Evolutionary conservation across 2,797 vertebrate species (phyloP), one percentile per base, ranked within the genome.

Genomic region (Discoglossus pictus): DNA sequence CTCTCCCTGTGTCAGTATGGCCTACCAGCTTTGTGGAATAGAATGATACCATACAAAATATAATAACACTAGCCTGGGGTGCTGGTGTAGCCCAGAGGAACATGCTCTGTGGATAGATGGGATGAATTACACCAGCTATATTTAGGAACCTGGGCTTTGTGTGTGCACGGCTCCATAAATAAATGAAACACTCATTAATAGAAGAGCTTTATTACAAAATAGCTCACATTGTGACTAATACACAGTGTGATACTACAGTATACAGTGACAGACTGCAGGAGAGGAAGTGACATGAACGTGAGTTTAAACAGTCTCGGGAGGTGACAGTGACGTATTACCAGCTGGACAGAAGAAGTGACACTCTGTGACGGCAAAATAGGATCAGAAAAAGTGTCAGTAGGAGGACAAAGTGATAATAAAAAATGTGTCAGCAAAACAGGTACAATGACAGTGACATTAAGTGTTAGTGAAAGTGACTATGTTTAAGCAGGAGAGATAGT

Each of bases 161-260:
- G 27, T 31, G 27, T 31, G 27, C 27, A 31, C 27, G 4, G 12
- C 16, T 8, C 16, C 6, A 18, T 44, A 43, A 43, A 43, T 15
- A 6, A 7, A n/a, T 17, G 3, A 18, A 6, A 43, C 40, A 43
- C 6, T 1, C 40, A 7, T 8, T 16, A 18, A 6, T 43, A 17
- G 15, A 43, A 43, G 40, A 8, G 7, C 7, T 43, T 43, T 43
- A 43, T 43, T 43, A 43, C 40, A 43, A 43, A 43, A 16, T 17
- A 43, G 8, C 40, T 44, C 6, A 44, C 42, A 7, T 7, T 39
- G 42, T 44, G 42, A 44, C 42, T n/a, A n/a, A n/a, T n/a, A 46
- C n/a, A 43, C 7, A 15, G 9, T 17, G 40, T 43, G 15, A 18
- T 15, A 42, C 6, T 42, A 15, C 40, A 43, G 40, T 8, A 43